Conservation (phyloP, 2,888 invertebrate genomes). For the Hirtodrosophila duncani region DNA sequence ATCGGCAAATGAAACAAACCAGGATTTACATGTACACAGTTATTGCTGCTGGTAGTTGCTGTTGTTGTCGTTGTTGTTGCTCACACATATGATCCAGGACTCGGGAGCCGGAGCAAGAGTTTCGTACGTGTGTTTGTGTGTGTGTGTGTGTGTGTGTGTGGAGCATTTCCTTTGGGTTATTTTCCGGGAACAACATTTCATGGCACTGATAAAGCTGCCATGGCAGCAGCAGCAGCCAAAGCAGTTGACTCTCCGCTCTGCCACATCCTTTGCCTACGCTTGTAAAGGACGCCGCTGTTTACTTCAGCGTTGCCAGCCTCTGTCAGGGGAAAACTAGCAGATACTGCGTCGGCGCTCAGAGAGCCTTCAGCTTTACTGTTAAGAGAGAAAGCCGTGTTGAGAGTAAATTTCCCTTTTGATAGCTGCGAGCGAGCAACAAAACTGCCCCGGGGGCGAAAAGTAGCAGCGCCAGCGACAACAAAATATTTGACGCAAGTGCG, state of each 20-base stretch:
- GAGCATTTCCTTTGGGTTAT: conserved; percentile 72
- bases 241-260: conserved; percentile 17
- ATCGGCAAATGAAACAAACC: conserved; percentile 73
- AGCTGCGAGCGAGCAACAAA: conserved; percentile 59
- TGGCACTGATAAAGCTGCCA: conserved; percentile 74
- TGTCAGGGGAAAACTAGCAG: conserved; percentile 24
- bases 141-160: conserved; percentile 34
- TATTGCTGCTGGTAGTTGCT: conserved; percentile 52
- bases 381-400: conserved; percentile 7
- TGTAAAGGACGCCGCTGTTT: conserved; percentile 14
- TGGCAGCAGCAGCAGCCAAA: conserved; percentile 55
- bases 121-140: conserved; percentile 3
- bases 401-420: conserved; percentile 51
- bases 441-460: conserved; percentile 46
- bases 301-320: conserved; percentile 14
- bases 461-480: conserved; percentile 38
- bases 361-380: too few species aligned
- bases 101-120: too few species aligned
- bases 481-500: conserved; percentile 66
- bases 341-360: conserved; percentile 21
- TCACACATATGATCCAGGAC: conserved; percentile 10
- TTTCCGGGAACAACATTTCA: conserved; percentile 73
- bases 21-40: conserved; percentile 73
- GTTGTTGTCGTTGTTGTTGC: conserved; percentile 15
- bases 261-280: conserved; percentile 16